phyloP scores from a whole-genome alignment of 2,888 invertebrate species.

The Phengaris arion region DNA sequence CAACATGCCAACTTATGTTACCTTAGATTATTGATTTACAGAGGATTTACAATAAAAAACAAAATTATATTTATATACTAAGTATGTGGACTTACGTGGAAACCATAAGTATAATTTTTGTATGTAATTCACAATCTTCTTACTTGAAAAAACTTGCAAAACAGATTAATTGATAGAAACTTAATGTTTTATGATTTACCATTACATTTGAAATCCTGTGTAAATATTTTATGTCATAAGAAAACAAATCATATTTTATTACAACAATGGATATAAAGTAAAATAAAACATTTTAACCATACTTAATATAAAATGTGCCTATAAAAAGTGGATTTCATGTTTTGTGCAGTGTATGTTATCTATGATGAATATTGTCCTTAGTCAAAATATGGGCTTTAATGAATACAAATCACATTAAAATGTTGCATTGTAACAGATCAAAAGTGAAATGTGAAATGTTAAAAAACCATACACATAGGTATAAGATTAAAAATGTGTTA shows the following conservation, averaged over 20 bases:
- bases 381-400: background rate
- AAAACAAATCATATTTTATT: no score
- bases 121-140: no score
- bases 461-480: background rate
- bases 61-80: no score
- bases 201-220: no score
- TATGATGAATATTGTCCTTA: conserved; percentile 1
- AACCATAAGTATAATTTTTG: background rate
- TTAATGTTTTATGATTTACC: no score
- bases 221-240: no score
- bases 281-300: background rate
- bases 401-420: conserved; percentile 9
- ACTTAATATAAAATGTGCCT: background rate
- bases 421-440: background rate
- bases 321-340: conserved; percentile 2
- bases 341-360: conserved; percentile 5
- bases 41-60: background rate
- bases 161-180: no score
- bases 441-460: background rate
- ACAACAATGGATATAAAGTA: no score
- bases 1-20: conserved; percentile 7
- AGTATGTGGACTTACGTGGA: background rate
- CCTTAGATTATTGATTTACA: background rate
- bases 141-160: no score
- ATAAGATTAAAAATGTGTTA: no score